phyloP scores from a whole-genome alignment of 2,888 invertebrate species.

The Eustalomyia histrio region DNA sequence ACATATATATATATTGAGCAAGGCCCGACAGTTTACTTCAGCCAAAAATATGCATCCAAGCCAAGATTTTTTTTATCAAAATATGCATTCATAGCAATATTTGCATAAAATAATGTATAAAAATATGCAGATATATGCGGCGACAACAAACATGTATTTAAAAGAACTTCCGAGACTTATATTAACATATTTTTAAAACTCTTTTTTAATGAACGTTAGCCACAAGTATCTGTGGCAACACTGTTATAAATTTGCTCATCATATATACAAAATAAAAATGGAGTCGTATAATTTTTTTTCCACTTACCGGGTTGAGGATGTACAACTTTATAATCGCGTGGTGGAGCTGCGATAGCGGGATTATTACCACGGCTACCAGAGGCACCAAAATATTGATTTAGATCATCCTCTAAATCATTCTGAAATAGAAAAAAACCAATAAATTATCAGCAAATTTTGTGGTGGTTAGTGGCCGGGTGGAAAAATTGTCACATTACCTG shows the following conservation, averaged over 20 bases:
- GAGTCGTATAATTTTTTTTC: background rate
- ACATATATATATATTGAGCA: no score
- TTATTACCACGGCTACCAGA: slow-evolving; percentile 24
- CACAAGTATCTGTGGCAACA: background rate
- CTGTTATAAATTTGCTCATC: background rate
- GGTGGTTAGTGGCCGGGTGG: background rate
- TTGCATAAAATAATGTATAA: no score
- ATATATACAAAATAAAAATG: background rate
- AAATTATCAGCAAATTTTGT: background rate
- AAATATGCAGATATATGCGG: no score
- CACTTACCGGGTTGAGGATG: slow-evolving; percentile 85
- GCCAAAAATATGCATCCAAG: no score
- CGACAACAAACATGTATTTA: no score
- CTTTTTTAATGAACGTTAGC: no score
- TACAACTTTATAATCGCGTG: slow-evolving; percentile 82
- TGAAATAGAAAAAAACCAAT: slow-evolving; percentile 69
- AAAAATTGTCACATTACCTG: slow-evolving; percentile 73
- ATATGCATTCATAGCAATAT: no score
- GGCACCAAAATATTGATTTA: slow-evolving; percentile 81
- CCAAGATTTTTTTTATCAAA: no score
- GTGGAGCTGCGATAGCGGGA: slow-evolving; percentile 65
- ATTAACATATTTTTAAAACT: no score
- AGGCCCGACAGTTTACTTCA: no score
- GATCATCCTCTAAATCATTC: slow-evolving; percentile 83
- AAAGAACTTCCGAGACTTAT: no score